Evolutionary conservation across 2,113 vertebrate genomes (phyloP).

Genomic region (Neodontobutis hainanensis): DNA sequence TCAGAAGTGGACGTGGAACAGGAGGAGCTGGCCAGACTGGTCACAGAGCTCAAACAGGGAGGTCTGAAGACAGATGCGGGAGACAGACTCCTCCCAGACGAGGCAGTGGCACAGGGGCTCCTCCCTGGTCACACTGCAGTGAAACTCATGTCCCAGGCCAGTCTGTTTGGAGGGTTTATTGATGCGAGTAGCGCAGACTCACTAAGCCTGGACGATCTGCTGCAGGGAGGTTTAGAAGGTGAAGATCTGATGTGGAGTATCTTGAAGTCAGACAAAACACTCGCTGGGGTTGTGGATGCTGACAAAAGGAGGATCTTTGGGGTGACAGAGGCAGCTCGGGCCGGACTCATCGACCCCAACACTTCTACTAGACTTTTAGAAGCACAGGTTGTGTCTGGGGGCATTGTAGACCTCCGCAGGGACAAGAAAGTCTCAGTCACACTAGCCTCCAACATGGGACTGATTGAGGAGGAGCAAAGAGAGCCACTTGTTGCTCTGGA

Average conservation of each 20-base stretch:
- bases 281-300: constrained; percentile 88
- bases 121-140: constrained; percentile 86
- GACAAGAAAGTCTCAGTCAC: constrained; percentile 91
- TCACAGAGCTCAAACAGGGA: constrained; percentile 80
- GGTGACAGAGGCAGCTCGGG: constrained; percentile 82
- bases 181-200: constrained; percentile 80
- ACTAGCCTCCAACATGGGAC: constrained; percentile 88
- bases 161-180: constrained; percentile 90
- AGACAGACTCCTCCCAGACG: constrained; percentile 84
- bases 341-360: constrained; percentile 86
- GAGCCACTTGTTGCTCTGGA: constrained; percentile 84
- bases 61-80: constrained; percentile 81
- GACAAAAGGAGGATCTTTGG: constrained; percentile 78
- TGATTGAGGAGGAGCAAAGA: constrained; percentile 81
- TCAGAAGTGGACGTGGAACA: constrained; percentile 45
- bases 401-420: constrained; percentile 88
- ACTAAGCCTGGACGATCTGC: constrained; percentile 84
- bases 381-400: constrained; percentile 90
- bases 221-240: constrained; percentile 86
- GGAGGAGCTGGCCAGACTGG: constrained; percentile 74
- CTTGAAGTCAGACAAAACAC: constrained; percentile 83
- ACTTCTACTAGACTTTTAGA: constrained; percentile 86
- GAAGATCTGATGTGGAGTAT: constrained; percentile 88
- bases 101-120: constrained; percentile 81
- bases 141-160: constrained; percentile 86